These are phyloP conservation scores for Cuniculus paca DNA, from an alignment of 2,797 vertebrate genomes.

Conservation along the genomic window DNA sequence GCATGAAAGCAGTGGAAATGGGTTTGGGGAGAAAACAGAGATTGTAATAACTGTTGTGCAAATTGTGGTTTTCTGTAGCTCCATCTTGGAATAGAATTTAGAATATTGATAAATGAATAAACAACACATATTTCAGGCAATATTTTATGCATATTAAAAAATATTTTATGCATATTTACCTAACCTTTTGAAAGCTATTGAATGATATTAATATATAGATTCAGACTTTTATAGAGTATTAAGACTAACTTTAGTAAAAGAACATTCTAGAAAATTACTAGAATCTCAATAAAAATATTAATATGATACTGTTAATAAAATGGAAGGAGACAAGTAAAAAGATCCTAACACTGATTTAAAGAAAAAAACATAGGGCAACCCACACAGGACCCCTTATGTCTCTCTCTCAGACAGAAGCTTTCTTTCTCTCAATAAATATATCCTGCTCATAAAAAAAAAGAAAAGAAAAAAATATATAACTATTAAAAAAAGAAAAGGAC, in stretches of 20 bases:
- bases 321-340: not conserved
- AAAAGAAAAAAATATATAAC: not conserved
- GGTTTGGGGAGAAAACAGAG: not conserved
- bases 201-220: not conserved
- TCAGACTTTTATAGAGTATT: slow-evolving; percentile 18
- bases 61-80: not conserved
- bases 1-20: not conserved
- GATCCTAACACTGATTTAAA: not conserved
- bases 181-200: not conserved
- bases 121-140: slow-evolving; percentile 28
- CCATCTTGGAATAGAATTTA: slow-evolving; percentile 37
- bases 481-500: not conserved
- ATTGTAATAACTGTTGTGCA: not conserved
- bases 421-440: no score
- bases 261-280: not conserved
- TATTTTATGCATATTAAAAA: not conserved
- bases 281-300: slow-evolving; percentile 35
- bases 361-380: no score
- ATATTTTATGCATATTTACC: not conserved
- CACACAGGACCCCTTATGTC: no score
- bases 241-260: slow-evolving; percentile 38
- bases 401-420: no score
- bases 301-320: not conserved
- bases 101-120: not conserved
- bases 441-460: no score